These are phyloP conservation scores for Tenualosa ilisha DNA, from an alignment of 2,797 vertebrate species.

Conservation along the genomic window DNA sequence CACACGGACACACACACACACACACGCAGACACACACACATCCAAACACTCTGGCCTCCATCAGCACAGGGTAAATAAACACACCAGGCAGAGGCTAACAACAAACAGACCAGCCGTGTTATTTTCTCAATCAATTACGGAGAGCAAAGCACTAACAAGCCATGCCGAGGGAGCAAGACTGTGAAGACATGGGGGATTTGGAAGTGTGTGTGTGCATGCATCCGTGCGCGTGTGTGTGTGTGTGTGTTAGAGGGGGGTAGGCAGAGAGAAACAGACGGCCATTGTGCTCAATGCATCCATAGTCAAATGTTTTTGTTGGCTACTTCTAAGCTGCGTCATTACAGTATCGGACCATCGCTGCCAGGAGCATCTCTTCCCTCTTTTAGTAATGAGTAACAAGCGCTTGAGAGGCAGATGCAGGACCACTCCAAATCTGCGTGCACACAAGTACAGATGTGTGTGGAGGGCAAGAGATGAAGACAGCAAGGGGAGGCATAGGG, in stretches of 20 bases:
- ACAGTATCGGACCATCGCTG: constrained; percentile 40
- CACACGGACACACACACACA: constrained; percentile 20
- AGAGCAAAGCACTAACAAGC: constrained; percentile 21
- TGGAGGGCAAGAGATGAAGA: neutral
- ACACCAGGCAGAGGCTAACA: constrained; percentile 31
- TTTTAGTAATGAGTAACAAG: constrained; percentile 27
- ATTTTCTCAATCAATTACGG: constrained; percentile 42
- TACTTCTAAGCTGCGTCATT: constrained; percentile 20
- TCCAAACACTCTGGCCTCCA: constrained; percentile 20
- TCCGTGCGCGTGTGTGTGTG: no score
- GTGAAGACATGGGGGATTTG: neutral
- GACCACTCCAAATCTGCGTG: no score
- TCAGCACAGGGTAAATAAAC: constrained; percentile 15
- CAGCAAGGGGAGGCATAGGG: neutral
- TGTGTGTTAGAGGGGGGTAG: neutral
- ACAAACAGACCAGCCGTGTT: constrained; percentile 34
- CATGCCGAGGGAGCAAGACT: neutral
- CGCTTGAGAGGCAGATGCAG: neutral
- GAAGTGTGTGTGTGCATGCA: neutral
- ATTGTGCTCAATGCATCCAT: constrained; percentile 39
- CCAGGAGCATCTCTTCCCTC: constrained; percentile 46
- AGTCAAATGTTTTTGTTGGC: constrained; percentile 48
- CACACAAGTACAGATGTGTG: neutral
- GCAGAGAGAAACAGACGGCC: constrained; percentile 22
- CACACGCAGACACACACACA: constrained; percentile 24